Evolutionary conservation across 1,140 invertebrate genomes (phyloP).

Genomic region (Brachionus plicatilis): DNA sequence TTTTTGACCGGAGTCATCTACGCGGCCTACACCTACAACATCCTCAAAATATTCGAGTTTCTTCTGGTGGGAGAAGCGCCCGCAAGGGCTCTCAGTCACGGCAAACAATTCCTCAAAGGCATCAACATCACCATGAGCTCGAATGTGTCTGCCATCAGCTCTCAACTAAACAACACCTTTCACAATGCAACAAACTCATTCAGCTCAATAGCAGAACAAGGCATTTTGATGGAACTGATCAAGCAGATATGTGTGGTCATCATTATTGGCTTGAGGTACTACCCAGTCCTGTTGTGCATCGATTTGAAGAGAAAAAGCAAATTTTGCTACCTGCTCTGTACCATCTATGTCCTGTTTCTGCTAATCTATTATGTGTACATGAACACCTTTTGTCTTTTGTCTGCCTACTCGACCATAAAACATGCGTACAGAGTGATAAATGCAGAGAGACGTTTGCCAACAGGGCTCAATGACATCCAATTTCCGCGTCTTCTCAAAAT

Average conservation of each 20-base stretch:
- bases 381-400: constrained; percentile 36
- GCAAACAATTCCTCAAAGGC: not conserved
- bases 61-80: not conserved
- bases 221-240: constrained; percentile 28
- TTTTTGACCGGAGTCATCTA: constrained; percentile 31
- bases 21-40: constrained; percentile 33
- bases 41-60: constrained; percentile 38
- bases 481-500: not conserved
- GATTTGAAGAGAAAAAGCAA: constrained; percentile 26
- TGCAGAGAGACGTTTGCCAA: not conserved
- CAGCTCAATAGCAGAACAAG: not conserved
- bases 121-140: not conserved
- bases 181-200: not conserved
- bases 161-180: not conserved
- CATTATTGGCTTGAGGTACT: constrained; percentile 38
- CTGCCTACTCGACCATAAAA: not conserved
- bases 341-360: not conserved
- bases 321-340: constrained; percentile 25
- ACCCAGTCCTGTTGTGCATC: constrained; percentile 18
- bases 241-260: constrained; percentile 35
- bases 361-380: constrained; percentile 30
- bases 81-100: not conserved
- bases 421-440: not conserved
- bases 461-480: not conserved
- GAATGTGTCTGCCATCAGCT: not conserved